phyloP scores from a whole-genome alignment of 2,113 vertebrate genomes.

The Rhipidura dahli region DNA sequence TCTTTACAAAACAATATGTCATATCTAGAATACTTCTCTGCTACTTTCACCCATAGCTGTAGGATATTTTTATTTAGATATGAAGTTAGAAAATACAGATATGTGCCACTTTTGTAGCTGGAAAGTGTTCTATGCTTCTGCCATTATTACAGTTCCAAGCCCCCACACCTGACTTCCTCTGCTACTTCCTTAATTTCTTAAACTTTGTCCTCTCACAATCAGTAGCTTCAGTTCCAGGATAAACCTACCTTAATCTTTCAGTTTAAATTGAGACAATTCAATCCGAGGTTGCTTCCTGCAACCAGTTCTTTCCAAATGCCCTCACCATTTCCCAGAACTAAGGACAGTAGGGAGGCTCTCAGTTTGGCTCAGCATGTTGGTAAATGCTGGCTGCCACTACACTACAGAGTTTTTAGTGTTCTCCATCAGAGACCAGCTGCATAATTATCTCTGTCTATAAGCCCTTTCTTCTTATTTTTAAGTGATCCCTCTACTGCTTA shows the following conservation, averaged over 20 bases:
- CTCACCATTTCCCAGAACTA: background rate
- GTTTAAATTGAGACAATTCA: background rate
- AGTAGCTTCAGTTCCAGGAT: background rate
- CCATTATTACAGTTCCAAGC: background rate
- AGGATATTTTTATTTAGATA: background rate
- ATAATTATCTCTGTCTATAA: background rate
- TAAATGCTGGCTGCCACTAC: background rate
- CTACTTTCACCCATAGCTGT: background rate
- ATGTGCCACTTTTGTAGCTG: background rate
- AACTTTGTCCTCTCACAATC: background rate
- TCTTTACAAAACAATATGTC: background rate
- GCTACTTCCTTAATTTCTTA: background rate
- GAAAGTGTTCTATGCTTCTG: background rate
- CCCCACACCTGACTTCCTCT: background rate
- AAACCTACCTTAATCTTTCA: background rate
- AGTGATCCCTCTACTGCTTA: background rate
- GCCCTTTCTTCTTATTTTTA: background rate
- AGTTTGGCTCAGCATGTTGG: accelerated
- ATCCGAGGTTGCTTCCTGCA: background rate
- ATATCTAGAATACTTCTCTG: background rate
- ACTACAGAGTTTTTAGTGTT: background rate
- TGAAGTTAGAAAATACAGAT: background rate
- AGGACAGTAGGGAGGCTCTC: background rate
- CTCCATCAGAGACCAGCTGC: background rate
- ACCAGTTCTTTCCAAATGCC: background rate